These are phyloP conservation scores for Atta texana DNA, from an alignment of 1,140 invertebrate species.

Conservation along the genomic window DNA sequence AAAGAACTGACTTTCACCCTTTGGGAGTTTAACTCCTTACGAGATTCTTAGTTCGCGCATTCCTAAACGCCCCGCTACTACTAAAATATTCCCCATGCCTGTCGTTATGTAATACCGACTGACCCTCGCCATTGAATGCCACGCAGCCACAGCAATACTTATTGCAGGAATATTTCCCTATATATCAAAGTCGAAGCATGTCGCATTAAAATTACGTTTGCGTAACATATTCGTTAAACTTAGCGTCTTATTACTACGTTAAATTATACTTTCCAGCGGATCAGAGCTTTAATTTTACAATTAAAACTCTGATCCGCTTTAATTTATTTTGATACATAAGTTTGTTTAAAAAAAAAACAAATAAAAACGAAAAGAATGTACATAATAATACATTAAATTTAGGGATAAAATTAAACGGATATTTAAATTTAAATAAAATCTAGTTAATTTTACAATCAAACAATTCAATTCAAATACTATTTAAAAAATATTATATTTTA, in stretches of 20 bases:
- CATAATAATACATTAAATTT: background rate
- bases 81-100: constrained; percentile 39
- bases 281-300: background rate
- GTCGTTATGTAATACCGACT: constrained; percentile 39
- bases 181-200: background rate
- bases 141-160: constrained; percentile 1
- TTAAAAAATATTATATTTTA: no score
- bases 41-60: constrained; percentile 49
- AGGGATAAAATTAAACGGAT: background rate
- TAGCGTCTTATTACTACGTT: background rate
- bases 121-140: constrained; percentile 62
- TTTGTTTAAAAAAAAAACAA: background rate
- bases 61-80: constrained; percentile 21
- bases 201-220: background rate
- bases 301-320: no score
- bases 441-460: background rate
- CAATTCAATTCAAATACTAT: background rate
- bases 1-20: constrained; percentile 58
- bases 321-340: background rate
- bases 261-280: background rate
- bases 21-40: constrained; percentile 39
- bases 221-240: background rate
- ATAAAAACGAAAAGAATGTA: background rate
- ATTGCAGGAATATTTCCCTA: background rate
- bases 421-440: background rate